Conservation (phyloP, 1,140 invertebrate genomes). For the Aphis craccivora region DNA sequence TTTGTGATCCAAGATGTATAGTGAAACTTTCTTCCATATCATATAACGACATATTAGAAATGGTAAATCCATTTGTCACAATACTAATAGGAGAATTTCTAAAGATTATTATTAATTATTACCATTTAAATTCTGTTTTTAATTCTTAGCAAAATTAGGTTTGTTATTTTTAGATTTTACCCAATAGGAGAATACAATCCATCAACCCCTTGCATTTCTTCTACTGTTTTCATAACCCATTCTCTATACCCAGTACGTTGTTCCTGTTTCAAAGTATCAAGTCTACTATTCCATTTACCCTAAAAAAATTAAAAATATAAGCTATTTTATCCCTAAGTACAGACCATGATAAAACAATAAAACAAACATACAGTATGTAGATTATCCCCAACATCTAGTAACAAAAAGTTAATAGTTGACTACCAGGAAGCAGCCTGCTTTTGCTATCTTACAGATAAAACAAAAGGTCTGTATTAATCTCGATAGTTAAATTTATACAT, state of each 20-base stretch:
- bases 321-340: neutral
- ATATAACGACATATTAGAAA: conserved; percentile 48
- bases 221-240: conserved; percentile 79
- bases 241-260: conserved; percentile 79
- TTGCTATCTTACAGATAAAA: neutral
- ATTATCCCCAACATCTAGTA: neutral
- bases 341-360: neutral
- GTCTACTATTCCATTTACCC: conserved; percentile 73
- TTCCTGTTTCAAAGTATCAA: conserved; percentile 75
- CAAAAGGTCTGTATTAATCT: neutral
- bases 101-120: neutral
- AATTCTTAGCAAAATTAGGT: neutral
- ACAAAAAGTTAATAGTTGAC: neutral
- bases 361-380: neutral
- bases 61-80: conserved; percentile 37
- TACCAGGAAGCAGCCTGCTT: neutral
- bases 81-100: conserved; percentile 60
- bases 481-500: neutral
- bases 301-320: conserved; percentile 52
- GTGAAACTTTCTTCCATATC: conserved; percentile 93
- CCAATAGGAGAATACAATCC: conserved; percentile 50
- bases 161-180: neutral
- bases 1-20: conserved; percentile 94
- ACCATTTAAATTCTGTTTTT: neutral
- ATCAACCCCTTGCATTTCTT: conserved; percentile 66